These are phyloP conservation scores for Copidosoma floridanum DNA, from an alignment of 1,140 invertebrate species.

Conservation along the genomic window DNA sequence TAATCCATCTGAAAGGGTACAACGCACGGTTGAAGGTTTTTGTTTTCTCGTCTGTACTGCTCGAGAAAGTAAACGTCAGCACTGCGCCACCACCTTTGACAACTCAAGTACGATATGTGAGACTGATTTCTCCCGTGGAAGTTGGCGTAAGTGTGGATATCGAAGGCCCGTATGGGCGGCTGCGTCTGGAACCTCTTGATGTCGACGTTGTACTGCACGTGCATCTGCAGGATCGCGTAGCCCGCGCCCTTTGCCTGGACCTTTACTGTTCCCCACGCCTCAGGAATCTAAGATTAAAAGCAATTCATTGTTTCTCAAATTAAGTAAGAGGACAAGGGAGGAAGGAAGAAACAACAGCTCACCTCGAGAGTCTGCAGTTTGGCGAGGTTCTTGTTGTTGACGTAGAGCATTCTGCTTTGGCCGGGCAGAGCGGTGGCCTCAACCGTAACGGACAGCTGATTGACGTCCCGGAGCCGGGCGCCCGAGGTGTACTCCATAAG, in stretches of 20 bases:
- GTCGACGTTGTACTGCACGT: slow-evolving; percentile 94
- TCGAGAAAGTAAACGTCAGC: neutral
- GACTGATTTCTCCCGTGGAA: slow-evolving; percentile 92
- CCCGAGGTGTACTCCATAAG: slow-evolving; percentile 86
- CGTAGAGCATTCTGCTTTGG: slow-evolving; percentile 64
- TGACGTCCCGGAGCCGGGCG: slow-evolving; percentile 84
- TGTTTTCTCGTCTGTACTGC: no score
- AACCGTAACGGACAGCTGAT: slow-evolving; percentile 73
- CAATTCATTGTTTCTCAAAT: no score
- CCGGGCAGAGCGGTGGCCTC: slow-evolving; percentile 82
- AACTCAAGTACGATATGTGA: slow-evolving; percentile 79
- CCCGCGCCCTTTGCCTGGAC: slow-evolving; percentile 88
- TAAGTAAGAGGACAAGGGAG: no score
- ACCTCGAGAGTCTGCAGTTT: slow-evolving; percentile 74
- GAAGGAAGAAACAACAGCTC: no score
- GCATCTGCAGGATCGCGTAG: slow-evolving; percentile 88
- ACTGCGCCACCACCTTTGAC: slow-evolving; percentile 77
- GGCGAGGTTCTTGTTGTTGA: slow-evolving; percentile 75
- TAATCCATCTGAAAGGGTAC: slow-evolving; percentile 65
- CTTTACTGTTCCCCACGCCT: slow-evolving; percentile 90
- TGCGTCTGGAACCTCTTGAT: slow-evolving; percentile 79
- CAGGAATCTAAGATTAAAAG: slow-evolving; percentile 74
- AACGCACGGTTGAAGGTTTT: no score
- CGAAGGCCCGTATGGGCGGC: slow-evolving; percentile 78
- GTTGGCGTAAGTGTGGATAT: slow-evolving; percentile 67